These are phyloP conservation scores for Sorex fumeus DNA, from an alignment of 2,113 vertebrate species.

Conservation along the genomic window DNA sequence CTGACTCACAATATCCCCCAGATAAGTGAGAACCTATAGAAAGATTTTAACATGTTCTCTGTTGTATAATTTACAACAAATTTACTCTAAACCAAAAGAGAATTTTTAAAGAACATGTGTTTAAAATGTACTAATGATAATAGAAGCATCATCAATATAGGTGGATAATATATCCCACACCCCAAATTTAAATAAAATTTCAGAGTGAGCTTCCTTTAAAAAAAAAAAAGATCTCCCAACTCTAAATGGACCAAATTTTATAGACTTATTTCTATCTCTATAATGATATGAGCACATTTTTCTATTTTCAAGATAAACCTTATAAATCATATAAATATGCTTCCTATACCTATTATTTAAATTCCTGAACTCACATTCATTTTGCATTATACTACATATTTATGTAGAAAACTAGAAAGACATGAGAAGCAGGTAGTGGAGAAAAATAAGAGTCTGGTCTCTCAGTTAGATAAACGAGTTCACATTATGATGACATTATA, in stretches of 20 bases:
- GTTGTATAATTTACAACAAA: not conserved
- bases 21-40: not conserved
- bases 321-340: not conserved
- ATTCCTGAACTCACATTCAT: not conserved
- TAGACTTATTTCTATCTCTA: not conserved
- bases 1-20: conserved; percentile 3
- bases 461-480: conserved; percentile 29
- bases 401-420: not conserved
- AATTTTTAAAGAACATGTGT: not conserved
- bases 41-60: not conserved
- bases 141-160: not conserved
- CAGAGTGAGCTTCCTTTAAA: not conserved
- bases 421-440: not conserved
- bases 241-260: not conserved
- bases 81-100: not conserved
- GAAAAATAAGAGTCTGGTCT: not conserved
- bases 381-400: not conserved
- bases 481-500: conserved; percentile 1
- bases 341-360: not conserved
- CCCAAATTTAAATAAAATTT: not conserved
- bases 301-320: not conserved
- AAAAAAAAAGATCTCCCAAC: not conserved
- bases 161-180: not conserved
- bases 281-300: not conserved
- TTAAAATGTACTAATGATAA: not conserved